Percentiles rank a stretch among this genome's conserved stretches.
Evolutionary conservation across 2,113 vertebrate species (phyloP).

Genomic region (Esox niger): DNA sequence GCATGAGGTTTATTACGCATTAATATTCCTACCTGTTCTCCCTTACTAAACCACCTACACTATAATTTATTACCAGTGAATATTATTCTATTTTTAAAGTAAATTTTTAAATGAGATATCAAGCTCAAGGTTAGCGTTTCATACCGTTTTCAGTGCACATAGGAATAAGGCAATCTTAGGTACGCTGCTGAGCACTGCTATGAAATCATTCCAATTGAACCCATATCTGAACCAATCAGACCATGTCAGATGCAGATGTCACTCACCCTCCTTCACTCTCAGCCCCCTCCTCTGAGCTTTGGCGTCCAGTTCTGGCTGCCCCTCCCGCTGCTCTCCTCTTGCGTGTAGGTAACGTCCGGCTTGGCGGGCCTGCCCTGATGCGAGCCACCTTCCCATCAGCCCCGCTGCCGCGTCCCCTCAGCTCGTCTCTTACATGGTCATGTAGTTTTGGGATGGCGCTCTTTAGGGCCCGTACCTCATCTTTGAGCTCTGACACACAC

Average conservation of each 20-base stretch:
- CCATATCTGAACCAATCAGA: background rate
- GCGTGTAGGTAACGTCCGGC: constrained; percentile 71
- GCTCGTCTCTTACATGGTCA: constrained; percentile 80
- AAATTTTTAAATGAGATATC: background rate
- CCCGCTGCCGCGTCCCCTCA: constrained; percentile 50
- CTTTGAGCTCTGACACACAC: constrained; percentile 87
- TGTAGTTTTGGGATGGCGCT: constrained; percentile 82
- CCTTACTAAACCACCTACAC: too few relatives aligned
- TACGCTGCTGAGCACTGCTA: too few relatives aligned
- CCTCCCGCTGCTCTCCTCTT: constrained; percentile 69
- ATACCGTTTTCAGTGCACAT: too few relatives aligned
- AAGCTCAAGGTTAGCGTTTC: too few relatives aligned
- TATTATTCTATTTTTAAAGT: background rate
- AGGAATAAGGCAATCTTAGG: too few relatives aligned
- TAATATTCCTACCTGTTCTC: too few relatives aligned
- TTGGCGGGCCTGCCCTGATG: constrained; percentile 70
- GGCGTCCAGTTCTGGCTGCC: constrained; percentile 59
- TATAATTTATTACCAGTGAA: background rate
- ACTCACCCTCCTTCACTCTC: constrained; percentile 98
- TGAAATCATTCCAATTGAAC: too few relatives aligned
- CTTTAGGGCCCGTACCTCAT: constrained; percentile 85
- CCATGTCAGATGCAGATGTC: background rate
- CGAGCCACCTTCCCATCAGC: background rate
- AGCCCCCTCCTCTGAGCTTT: constrained; percentile 92
- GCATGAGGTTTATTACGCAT: too few relatives aligned